phyloP scores from a whole-genome alignment of 2,113 vertebrate genomes.

The Diadophis punctatus region DNA sequence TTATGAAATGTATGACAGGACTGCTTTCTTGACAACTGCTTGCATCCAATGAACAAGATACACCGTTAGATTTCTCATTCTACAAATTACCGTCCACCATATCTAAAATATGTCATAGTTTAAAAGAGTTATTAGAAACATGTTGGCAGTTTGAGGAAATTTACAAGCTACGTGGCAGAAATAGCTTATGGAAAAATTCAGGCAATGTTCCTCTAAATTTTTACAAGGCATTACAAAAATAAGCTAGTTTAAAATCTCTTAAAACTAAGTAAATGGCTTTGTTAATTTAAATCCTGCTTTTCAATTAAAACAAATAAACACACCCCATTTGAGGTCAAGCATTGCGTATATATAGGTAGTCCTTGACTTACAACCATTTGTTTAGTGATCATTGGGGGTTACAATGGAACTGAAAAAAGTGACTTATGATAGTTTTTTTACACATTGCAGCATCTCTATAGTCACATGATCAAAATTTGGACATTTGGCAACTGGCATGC shows the following conservation, averaged over 20 bases:
- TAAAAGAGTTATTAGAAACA: neutral
- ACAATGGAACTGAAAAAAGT: neutral
- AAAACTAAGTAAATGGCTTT: neutral
- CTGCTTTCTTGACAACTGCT: neutral
- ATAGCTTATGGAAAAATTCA: neutral
- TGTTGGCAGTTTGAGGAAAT: neutral
- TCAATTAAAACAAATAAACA: neutral
- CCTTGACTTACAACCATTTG: neutral
- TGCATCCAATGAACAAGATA: neutral
- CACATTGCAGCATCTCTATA: neutral
- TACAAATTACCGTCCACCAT: neutral
- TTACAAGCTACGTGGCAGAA: neutral
- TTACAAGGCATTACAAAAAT: neutral
- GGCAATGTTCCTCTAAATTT: neutral
- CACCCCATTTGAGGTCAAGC: neutral
- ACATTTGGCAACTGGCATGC: neutral
- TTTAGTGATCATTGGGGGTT: neutral
- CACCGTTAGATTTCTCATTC: slow-evolving; percentile 3
- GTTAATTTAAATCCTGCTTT: neutral
- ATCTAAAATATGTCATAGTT: neutral
- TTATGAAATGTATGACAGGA: slow-evolving; percentile 14
- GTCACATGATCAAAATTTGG: neutral
- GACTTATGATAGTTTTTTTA: neutral
- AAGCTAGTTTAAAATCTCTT: neutral
- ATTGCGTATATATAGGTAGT: neutral